Conservation (phyloP, 2,113 vertebrate genomes). For the Accipiter virgatus region DNA sequence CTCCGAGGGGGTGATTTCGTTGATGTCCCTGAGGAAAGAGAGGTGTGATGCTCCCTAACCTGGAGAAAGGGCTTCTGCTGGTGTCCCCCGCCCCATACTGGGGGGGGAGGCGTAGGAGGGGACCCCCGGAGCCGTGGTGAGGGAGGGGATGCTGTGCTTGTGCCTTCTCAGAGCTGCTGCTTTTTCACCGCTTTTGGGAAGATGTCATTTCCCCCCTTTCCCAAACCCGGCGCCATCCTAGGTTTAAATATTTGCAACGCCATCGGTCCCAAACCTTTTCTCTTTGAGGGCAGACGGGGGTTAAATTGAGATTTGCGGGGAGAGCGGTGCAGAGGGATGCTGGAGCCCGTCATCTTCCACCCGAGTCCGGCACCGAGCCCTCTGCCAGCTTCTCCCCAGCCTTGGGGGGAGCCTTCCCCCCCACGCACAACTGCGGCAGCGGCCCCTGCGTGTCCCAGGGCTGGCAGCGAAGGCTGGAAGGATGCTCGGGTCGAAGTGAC, state of each 20-base stretch:
- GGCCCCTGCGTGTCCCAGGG: background rate
- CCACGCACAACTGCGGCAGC: background rate
- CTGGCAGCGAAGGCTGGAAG: background rate
- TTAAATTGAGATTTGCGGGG: background rate
- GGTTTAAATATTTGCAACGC: background rate
- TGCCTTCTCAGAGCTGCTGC: background rate
- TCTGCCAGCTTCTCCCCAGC: background rate
- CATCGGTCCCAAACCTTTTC: background rate
- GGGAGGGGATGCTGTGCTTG: background rate
- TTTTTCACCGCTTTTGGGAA: background rate
- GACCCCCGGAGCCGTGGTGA: background rate
- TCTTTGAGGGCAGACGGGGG: fast-evolving
- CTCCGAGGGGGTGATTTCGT: background rate
- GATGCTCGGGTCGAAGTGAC: background rate
- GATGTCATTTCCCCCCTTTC: background rate
- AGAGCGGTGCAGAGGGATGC: background rate
- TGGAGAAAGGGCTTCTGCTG: background rate
- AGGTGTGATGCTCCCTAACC: background rate
- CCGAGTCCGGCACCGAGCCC: background rate
- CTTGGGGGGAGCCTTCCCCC: too few species aligned
- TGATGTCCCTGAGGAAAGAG: background rate
- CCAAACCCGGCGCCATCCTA: background rate
- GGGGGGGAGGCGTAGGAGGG: background rate
- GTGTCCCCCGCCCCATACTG: fast-evolving
- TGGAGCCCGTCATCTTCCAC: too few species aligned